Percentiles rank a stretch among this genome's conserved stretches.
Conservation (phyloP, 2,113 vertebrate species). For the Burhinus oedicnemus region DNA sequence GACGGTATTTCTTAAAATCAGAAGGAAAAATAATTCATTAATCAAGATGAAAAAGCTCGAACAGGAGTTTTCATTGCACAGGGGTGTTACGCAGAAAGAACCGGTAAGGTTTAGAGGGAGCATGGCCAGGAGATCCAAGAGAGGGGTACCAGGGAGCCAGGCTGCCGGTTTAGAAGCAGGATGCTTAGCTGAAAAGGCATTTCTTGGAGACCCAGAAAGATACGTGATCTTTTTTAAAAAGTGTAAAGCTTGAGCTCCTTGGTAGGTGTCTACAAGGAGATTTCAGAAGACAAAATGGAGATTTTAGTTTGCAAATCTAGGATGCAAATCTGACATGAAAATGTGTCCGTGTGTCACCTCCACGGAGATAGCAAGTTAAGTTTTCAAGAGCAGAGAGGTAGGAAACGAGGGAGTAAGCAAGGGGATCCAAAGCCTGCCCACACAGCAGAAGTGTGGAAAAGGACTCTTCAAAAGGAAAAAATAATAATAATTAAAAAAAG, state of each 20-base stretch:
- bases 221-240: accelerated
- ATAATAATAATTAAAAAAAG: accelerated
- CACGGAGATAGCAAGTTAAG: accelerated
- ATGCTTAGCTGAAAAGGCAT: accelerated
- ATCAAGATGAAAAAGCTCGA: background rate
- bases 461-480: background rate
- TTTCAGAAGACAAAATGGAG: background rate
- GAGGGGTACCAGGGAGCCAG: background rate
- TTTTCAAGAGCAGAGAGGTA: background rate
- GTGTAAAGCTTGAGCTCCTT: background rate
- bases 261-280: background rate
- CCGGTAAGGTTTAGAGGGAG: background rate
- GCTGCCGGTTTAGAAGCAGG: no score
- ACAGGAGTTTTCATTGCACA: background rate
- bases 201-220: background rate
- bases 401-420: background rate
- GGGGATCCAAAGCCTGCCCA: background rate
- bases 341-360: background rate
- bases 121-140: background rate
- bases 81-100: background rate
- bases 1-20: background rate
- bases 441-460: accelerated
- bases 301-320: background rate
- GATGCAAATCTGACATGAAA: background rate
- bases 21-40: background rate